These are phyloP conservation scores for Zingel zingel DNA, from an alignment of 2,113 vertebrate genomes.

Conservation along the genomic window DNA sequence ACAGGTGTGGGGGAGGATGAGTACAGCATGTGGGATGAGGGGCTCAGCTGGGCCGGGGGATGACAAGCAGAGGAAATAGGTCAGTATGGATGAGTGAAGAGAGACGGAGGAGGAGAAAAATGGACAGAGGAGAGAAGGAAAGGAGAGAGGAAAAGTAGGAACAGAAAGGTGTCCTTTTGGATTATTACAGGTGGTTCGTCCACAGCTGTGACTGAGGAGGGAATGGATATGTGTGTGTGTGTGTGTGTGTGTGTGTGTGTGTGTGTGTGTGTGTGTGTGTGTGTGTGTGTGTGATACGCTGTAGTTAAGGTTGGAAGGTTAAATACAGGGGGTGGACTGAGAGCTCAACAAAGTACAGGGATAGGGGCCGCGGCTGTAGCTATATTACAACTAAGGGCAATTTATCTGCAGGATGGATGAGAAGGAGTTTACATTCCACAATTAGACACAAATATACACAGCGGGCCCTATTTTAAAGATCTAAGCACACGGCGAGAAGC, in stretches of 20 bases:
- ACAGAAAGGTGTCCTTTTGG: constrained; percentile 74
- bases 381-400: background rate
- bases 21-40: constrained; percentile 74
- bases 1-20: constrained; percentile 69
- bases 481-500: no score
- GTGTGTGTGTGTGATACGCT: constrained; percentile 10
- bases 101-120: constrained; percentile 64
- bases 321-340: constrained; percentile 42
- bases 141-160: constrained; percentile 32
- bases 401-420: background rate
- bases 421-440: background rate
- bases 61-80: constrained; percentile 80
- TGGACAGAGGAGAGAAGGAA: constrained; percentile 49
- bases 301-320: constrained; percentile 41
- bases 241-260: constrained; percentile 27
- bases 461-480: no score
- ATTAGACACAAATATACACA: background rate
- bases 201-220: constrained; percentile 68
- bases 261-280: no score
- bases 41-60: constrained; percentile 80
- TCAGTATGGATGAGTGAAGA: constrained; percentile 79
- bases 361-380: background rate
- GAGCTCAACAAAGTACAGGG: constrained; percentile 41
- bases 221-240: constrained; percentile 12
- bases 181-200: constrained; percentile 76